Evolutionary conservation across 2,797 vertebrate species (phyloP), one percentile per base, ranked within the genome.

Genomic region (Helicolenus hilgendorfi): DNA sequence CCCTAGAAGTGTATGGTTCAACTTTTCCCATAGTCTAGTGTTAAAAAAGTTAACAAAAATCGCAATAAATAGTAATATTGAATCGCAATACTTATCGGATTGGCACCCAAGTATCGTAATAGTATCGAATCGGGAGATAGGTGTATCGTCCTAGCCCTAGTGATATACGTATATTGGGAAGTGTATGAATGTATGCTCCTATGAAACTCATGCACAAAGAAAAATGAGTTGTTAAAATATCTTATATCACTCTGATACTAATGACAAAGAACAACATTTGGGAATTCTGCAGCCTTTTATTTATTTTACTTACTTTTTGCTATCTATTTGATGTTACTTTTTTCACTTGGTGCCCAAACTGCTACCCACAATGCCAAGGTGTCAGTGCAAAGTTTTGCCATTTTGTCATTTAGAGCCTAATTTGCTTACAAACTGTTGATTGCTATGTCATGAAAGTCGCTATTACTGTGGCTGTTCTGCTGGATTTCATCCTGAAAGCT

Each of bases 361-460:
- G 58, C 11, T 64, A 9, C 35, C 24, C 5, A 59, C 35, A 11
- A n/a, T 72, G 53, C 36, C 24, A 83, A 65, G 20, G 63, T 73
- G 18, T 53, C 70, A 62, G 31, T 67, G 8, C 60, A 27, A 68
- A 38, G 56, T 73, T 45, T 49, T 69, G 62, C 69, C 29, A 38
- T 71, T 81, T 56, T 36, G 35, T 86, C 79, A 71, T 85, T 89
- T 81, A 55, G 27, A 5, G 29, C 18, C 72, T 87, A 56, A 84
- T 90, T 93, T 84, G 75, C 62, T 81, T 82, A 81, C 77, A 91
- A 91, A 86, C 60, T 77, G 79, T 80, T 91, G 80, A 86, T 84
- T 79, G 81, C 79, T 41, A 13, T 79, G 73, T 53, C 35, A 59
- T 59, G 58, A 83, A 75, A 8, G 76, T 49, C 14, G 15, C 77